Evolutionary conservation across 2,888 invertebrate genomes (phyloP), one percentile per base, ranked within the genome.

Genomic region (Diadegma fenestrale): DNA sequence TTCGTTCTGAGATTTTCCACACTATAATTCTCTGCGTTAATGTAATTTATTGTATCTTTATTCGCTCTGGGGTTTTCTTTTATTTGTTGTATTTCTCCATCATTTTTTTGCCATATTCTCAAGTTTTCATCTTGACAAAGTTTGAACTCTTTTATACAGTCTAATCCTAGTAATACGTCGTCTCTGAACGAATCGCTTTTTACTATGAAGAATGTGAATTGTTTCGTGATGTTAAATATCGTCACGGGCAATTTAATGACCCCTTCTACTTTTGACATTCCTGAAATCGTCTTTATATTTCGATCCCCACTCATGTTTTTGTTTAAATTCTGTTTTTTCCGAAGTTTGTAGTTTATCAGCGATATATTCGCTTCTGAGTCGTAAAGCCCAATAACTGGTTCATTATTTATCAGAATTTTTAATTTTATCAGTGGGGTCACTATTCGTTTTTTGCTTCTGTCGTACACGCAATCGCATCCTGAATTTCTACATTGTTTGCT

Each of bases 371-470:
- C 76, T 66, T 26, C 76, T 19, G 76, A 76, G 41, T 82, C 83
- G 61, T 79, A 85, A 58, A 64, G 3, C 51, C 69, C 81, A 7
- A 37, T 72, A 19, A 75, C 81, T 63, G 68, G 64, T 43, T 30
- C 12, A 77, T 84, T 54, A 54, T 84, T 77, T 41, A 81, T 61
- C 17, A 63, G 43, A 43, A 86, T 77, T 86, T 77, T 80, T 72
- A 86, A 37, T 80, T 66, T 86, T 75, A 77, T 77, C 30, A 77
- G 77, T 54, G 77, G 51, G 76, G 76, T n/a, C 45, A 48, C 76
- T 45, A 78, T 77, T 81, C 80, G 85, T 85, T 84, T 85, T 83
- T 87, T 86, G 85, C 68, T 54, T 85, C 75, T 73, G 33, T 26
- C 26, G 85, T 61, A 30, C 19, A 41, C 6, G 85, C 73, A 14